A percentile compares a stretch with the other conserved stretches of the same genome.
Conservation (phyloP, 2,113 vertebrate species). For the Sialia sialis region DNA sequence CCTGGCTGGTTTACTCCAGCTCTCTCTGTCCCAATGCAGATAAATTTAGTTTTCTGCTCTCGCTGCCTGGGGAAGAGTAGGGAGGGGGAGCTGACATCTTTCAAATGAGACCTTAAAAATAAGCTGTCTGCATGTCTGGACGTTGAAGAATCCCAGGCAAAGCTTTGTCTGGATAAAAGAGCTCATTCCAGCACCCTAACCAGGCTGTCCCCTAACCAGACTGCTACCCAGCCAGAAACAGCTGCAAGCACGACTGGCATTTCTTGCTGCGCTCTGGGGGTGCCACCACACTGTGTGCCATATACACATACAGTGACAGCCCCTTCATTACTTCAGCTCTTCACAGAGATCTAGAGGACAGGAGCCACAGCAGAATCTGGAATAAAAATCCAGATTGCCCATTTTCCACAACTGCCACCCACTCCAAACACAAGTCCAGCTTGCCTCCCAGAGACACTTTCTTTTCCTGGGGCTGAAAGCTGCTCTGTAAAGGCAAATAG, state of each 20-base stretch:
- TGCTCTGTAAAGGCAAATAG: not conserved
- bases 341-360: not conserved
- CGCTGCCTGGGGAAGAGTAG: slow-evolving; percentile 29
- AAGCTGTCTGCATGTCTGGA: slow-evolving; percentile 22
- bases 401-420: not conserved
- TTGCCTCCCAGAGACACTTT: not conserved
- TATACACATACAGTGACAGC: not conserved
- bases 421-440: not conserved
- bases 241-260: not conserved
- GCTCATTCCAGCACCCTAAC: not conserved
- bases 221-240: not conserved
- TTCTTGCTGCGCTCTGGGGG: not conserved
- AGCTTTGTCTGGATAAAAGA: not conserved
- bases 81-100: slow-evolving; percentile 56
- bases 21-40: slow-evolving; percentile 37
- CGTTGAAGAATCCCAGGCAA: not conserved
- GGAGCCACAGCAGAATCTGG: not conserved
- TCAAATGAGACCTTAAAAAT: slow-evolving; percentile 61
- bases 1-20: slow-evolving; percentile 37
- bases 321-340: not conserved
- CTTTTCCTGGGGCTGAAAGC: not conserved
- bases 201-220: not conserved
- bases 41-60: slow-evolving; percentile 60
- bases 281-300: not conserved
- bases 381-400: not conserved